phyloP scores from a whole-genome alignment of 2,797 vertebrate species.

The Streptopelia turtur region DNA sequence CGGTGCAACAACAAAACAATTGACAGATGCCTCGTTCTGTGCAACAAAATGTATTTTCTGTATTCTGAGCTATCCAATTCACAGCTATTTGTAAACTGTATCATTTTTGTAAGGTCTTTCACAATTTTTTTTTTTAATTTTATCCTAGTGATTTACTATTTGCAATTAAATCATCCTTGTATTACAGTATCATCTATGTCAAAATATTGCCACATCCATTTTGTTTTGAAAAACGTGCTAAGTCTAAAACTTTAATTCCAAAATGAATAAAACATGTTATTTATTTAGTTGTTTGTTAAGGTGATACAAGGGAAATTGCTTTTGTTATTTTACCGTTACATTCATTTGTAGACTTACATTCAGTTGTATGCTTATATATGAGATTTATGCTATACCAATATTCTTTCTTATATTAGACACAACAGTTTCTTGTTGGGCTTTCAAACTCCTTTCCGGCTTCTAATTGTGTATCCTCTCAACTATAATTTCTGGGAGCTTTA shows the following conservation, averaged over 20 bases:
- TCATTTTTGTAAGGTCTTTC: neutral
- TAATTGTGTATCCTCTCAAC: neutral
- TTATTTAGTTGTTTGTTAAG: neutral
- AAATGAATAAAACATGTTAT: neutral
- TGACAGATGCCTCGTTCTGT: neutral
- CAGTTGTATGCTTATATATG: neutral
- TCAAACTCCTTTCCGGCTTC: neutral
- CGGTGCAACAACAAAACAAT: neutral
- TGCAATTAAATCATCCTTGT: neutral
- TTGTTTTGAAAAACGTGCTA: neutral
- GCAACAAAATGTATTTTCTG: neutral
- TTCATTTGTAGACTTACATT: neutral
- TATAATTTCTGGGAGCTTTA: neutral
- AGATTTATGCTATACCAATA: neutral
- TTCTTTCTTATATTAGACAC: neutral
- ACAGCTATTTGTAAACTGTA: neutral
- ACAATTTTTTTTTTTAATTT: neutral
- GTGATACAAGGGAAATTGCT: neutral
- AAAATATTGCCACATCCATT: neutral
- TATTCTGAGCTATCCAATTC: neutral
- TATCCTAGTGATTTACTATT: neutral
- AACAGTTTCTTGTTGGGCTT: neutral
- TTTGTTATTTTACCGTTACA: neutral
- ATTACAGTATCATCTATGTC: neutral
- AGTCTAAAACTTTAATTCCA: neutral